Percentiles rank a stretch among this genome's conserved stretches.
Conservation (phyloP, 2,888 invertebrate species). For the Chrysolina oricalcia region DNA sequence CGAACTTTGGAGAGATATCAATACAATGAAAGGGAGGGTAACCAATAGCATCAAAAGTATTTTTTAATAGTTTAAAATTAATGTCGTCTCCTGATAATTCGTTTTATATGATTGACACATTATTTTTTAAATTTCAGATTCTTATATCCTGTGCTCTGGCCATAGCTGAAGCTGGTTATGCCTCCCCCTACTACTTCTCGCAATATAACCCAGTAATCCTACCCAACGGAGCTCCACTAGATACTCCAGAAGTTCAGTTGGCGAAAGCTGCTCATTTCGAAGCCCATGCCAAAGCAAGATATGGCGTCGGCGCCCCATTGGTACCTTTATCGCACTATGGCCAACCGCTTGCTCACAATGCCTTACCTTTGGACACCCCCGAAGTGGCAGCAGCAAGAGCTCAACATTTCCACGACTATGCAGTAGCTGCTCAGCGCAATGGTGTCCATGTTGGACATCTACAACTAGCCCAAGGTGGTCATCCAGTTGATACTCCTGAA, state of each 20-base stretch:
- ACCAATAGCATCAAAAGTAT: too few relatives aligned
- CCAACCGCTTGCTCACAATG: conserved; percentile 64
- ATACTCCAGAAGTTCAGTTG: conserved; percentile 67
- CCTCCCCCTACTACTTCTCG: conserved; percentile 67
- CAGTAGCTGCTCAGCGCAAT: conserved; percentile 63
- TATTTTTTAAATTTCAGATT: too few relatives aligned
- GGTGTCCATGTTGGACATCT: conserved; percentile 55
- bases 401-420: conserved; percentile 72
- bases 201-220: conserved; percentile 63
- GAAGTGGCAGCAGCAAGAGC: conserved; percentile 75
- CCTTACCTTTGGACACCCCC: conserved; percentile 73
- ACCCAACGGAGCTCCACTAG: conserved; percentile 76
- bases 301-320: conserved; percentile 13
- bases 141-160: conserved; percentile 69
- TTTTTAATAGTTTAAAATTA: too few relatives aligned
- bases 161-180: conserved; percentile 72
- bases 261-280: conserved; percentile 69
- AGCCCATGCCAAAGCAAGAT: conserved; percentile 54
- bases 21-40: too few relatives aligned
- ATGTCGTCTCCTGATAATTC: too few relatives aligned
- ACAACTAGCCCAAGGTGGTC: conserved; percentile 70
- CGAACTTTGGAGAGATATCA: too few relatives aligned
- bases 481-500: conserved; percentile 74
- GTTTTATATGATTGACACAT: too few relatives aligned
- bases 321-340: conserved; percentile 7